Percentiles rank a stretch among this genome's conserved stretches.
These are phyloP conservation scores for Leptarthrus brevirostris DNA, from an alignment of 2,888 invertebrate genomes.

Conservation along the genomic window DNA sequence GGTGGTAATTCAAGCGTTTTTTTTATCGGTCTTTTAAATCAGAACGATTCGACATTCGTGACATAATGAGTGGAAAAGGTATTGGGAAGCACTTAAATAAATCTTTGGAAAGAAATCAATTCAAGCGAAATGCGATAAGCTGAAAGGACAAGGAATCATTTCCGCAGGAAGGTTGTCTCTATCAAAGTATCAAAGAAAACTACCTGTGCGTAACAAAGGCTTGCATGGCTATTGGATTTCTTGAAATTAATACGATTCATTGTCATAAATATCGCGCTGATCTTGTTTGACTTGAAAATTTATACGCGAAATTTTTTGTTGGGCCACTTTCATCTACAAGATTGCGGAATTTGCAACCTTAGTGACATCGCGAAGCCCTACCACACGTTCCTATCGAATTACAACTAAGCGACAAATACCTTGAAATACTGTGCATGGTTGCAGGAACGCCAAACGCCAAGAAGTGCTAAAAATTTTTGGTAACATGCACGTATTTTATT, in stretches of 20 bases:
- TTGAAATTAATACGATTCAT: background rate
- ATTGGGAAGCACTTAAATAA: slow-evolving; percentile 7
- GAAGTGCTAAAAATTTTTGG: too few relatives aligned
- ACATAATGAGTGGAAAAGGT: background rate
- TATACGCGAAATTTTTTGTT: slow-evolving; percentile 1
- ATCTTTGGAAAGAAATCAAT: background rate
- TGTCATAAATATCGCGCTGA: background rate
- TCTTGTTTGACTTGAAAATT: background rate
- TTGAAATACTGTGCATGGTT: background rate
- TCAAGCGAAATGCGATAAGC: background rate
- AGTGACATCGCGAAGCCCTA: slow-evolving; percentile 28
- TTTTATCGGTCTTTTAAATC: background rate
- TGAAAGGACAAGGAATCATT: background rate
- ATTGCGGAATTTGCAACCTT: slow-evolving; percentile 23
- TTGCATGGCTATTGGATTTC: slow-evolving; percentile 28
- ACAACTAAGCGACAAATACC: background rate
- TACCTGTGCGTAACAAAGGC: background rate
- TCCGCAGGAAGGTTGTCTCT: background rate
- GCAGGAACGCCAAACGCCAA: slow-evolving; percentile 2
- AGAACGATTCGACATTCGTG: slow-evolving; percentile 4
- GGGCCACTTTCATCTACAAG: background rate
- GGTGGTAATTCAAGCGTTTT: background rate
- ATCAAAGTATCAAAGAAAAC: background rate
- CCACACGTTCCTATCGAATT: slow-evolving; percentile 17
- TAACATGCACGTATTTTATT: too few relatives aligned